Base-by-base conservation (phyloP, 2,797 vertebrate genomes). In the Pantherophis vulpinus region DNA sequence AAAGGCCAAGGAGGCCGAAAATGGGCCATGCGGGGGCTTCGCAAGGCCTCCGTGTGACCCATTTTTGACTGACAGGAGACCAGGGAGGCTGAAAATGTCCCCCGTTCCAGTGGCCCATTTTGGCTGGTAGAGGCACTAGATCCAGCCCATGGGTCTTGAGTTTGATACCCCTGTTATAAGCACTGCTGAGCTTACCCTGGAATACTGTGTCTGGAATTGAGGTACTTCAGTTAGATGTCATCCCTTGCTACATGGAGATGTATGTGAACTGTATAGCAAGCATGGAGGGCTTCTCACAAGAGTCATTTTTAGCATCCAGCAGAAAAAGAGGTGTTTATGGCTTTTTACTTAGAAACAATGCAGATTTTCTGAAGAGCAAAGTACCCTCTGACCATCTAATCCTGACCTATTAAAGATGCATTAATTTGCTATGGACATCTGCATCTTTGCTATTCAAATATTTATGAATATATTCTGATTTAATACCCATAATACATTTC, bases 321-420 rank as follows among this genome's bases (percentile, higher is more conserved):
- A 87, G 27, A 16, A 55, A 55, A 55, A 51, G 20, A 86, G 4
- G 12, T 70, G 63, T 70, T 70, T 32, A 74, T 13, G 3, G 27
- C 23, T 10, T 18, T 7, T n/a, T 90, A 37, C 32, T 90, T 8
- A 27, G 25, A 60, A 59, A 91, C 25, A 86, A 61, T n/a, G 42
- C 13, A 10, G 29, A 23, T 61, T 61, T 61, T 55, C 0, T 0
- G 8, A 2, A 0, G 0, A 58, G 66, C 0, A 0, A 23, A 87
- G 27, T 42, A 86, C 89, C 74, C 37, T 79, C 23, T 74, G 87
- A 89, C 6, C 0, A 2, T 88, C 60, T 63, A 27, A 7, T 6
- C 89, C 47, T 56, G 87, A 5, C 23, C 55, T 92, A 86, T 90
- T 29, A 86, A 86, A n/a, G 27, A 66, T 13, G 51, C 25, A 88